phyloP scores from a whole-genome alignment of 1,140 invertebrate species.

The Ladona fulva region DNA sequence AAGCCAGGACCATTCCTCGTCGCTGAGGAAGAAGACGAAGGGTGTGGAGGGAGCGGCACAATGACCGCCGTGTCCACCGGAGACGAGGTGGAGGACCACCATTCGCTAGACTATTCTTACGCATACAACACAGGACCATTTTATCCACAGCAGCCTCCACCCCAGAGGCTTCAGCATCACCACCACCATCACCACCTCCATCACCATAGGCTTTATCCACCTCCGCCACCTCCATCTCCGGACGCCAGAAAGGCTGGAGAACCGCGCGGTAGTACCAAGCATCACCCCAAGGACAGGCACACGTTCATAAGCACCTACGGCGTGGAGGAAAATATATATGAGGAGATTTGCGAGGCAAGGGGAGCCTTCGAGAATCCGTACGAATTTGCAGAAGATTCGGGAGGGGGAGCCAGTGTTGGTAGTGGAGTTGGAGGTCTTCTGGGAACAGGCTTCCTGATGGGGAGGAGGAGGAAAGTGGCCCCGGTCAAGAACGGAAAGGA shows the following conservation, averaged over 20 bases:
- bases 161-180: slow-evolving; percentile 35
- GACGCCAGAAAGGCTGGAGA: slow-evolving; percentile 32
- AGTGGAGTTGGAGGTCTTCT: neutral
- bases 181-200: slow-evolving; percentile 21
- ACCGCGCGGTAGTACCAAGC: slow-evolving; percentile 23
- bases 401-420: neutral
- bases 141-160: slow-evolving; percentile 37
- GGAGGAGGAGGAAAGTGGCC: no score
- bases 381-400: neutral
- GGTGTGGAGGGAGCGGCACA: no score
- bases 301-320: slow-evolving; percentile 69
- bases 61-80: neutral
- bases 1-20: slow-evolving; percentile 21
- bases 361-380: slow-evolving; percentile 14
- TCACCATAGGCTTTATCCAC: slow-evolving; percentile 22
- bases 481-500: no score
- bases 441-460: no score
- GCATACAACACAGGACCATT: slow-evolving; percentile 56
- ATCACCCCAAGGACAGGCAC: slow-evolving; percentile 36
- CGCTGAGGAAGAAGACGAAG: neutral
- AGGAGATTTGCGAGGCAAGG: slow-evolving; percentile 58
- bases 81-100: neutral
- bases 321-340: slow-evolving; percentile 79
- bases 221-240: slow-evolving; percentile 31
- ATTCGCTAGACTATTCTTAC: slow-evolving; percentile 56